Conservation (phyloP, 2,797 vertebrate species). For the Thunnus albacares region DNA sequence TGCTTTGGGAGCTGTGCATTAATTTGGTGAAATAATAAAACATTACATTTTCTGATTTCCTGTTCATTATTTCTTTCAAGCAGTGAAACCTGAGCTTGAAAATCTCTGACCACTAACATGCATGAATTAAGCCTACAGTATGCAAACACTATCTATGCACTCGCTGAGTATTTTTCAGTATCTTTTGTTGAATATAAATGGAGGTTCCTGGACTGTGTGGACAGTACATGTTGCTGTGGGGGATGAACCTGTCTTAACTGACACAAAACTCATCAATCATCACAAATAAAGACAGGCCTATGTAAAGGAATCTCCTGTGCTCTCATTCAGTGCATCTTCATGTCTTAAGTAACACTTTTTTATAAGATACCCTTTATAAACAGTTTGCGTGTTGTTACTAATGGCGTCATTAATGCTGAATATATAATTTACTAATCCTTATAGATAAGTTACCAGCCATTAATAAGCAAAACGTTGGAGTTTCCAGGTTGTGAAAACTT, state of each 20-base stretch:
- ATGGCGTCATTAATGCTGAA: not conserved
- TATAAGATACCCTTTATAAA: no score
- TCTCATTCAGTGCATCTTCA: no score
- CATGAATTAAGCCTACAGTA: not conserved
- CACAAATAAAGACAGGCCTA: not conserved
- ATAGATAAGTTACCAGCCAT: not conserved
- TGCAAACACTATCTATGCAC: not conserved
- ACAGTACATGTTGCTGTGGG: not conserved
- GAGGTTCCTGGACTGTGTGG: not conserved
- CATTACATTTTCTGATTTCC: not conserved
- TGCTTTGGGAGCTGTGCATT: not conserved
- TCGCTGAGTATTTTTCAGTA: not conserved
- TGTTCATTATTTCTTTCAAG: not conserved
- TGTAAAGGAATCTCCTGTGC: not conserved
- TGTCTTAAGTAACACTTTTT: no score
- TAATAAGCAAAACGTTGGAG: not conserved
- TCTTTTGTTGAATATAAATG: not conserved
- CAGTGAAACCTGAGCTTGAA: not conserved
- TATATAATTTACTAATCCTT: not conserved
- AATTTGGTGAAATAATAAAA: slow-evolving; percentile 32
- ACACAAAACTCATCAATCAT: not conserved
- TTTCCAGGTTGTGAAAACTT: slow-evolving; percentile 2
- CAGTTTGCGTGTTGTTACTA: no score
- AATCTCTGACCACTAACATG: not conserved
- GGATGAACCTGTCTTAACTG: not conserved